Base-by-base conservation (phyloP, 2,797 vertebrate genomes). In the Bucorvus abyssinicus region DNA sequence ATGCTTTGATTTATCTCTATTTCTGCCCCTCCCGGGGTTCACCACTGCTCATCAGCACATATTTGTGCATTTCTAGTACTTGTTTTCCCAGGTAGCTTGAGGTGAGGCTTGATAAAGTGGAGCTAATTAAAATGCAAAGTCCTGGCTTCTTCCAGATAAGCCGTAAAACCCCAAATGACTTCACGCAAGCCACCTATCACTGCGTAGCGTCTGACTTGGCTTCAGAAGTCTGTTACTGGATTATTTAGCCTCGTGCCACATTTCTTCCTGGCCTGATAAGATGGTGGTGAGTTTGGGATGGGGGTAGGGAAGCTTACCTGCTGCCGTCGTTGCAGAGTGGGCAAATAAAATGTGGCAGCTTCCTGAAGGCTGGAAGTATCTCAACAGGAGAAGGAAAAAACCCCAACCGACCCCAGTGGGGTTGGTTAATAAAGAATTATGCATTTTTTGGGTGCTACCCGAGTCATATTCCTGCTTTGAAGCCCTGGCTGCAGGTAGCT, bases 391-490 rank as follows among this genome's bases (percentile, higher is more conserved):
- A 47, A 40, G 7, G 6, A 38, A 53, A 67, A 69, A 45, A 12
- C 1, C 17, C 19, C 24, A 23, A 15, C 4, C 7, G 20, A 53
- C 15, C 14, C 6, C 52, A 42, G 24, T 26, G 55, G 56, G 59
- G 59, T 26, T 2, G 53, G 9, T 32, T 61, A 11, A 21, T 42
- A 45, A 55, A 26, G 30, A 61, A 56, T 22, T 47, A 65, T 36
- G 4, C 6, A 1, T 5, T 15, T 38, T n/a, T 71, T 44, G 10
- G 6, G 7, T 44, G 14, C 20, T 69, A 11, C 13, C 27, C 0
- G 1, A 52, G 38, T 29, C 32, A 11, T 17, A 7, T 14, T 74
- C 34, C 22, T 61, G n/a, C 40, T 61, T 50, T 30, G 49, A 78
- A 59, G 12, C 56, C 9, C 45, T 34, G 45, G 23, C 30, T 34